Evolutionary conservation across 2,113 vertebrate genomes (phyloP), one percentile per base, ranked within the genome.

Genomic region (Pluvialis apricaria): DNA sequence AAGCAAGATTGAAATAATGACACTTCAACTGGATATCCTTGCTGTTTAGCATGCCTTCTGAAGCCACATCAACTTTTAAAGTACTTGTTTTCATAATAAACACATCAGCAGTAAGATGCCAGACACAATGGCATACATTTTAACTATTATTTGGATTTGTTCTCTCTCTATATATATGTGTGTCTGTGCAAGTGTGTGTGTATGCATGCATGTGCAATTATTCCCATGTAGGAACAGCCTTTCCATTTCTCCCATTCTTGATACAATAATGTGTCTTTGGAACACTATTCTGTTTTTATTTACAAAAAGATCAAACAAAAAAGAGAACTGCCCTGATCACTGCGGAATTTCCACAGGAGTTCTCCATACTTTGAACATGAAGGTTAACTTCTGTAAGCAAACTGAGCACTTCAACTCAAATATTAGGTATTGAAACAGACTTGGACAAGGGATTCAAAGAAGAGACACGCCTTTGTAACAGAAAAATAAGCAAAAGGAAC

Each of bases 11-110:
- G 83, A 82, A 79, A 82, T 86, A 91, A 80, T 29, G 82, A 51
- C 38, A 72, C 38, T 92, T 91, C n/a, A 61, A 2, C 28, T 21
- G 65, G 72, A 22, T 31, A 61, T 52, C 61, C 40, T 42, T 69
- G 40, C 82, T 82, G 58, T 75, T 68, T 4, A 68, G 55, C 31
- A 65, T 4, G 14, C 60, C 77, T 68, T 57, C 72, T 84, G 65
- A 94, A 84, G 68, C 66, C 83, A 55, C 64, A 71, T 55, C 72
- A 52, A 20, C 83, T 71, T 93, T n/a, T 49, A 34, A 86, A 92
- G 58, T 61, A 62, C 22, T 62, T 78, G 55, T 73, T 93, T 65
- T 85, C 36, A 40, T 64, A 91, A 90, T 31, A 91, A 94, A 91
- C 61, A 85, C 31, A 83, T 62, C 45, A 68, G 57, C 81, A 72